phyloP scores from a whole-genome alignment of 1,140 invertebrate genomes.

The Cotesia vestalis region DNA sequence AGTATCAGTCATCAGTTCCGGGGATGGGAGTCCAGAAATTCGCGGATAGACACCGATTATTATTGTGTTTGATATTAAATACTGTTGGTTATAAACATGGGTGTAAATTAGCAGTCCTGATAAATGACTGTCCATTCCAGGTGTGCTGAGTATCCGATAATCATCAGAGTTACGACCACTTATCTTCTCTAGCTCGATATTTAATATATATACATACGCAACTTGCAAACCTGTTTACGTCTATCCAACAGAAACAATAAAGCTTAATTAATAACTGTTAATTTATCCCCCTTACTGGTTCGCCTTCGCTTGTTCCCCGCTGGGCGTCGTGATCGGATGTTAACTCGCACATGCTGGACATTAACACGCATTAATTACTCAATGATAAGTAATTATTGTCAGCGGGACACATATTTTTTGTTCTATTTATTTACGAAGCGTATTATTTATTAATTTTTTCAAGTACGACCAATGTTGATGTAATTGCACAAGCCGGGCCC shows the following conservation, averaged over 20 bases:
- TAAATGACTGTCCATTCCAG: constrained; percentile 32
- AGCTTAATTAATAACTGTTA: constrained; percentile 61
- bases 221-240: constrained; percentile 54
- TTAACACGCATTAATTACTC: too few species aligned
- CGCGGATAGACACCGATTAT: not conserved
- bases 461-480: too few species aligned
- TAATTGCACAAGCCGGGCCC: too few species aligned
- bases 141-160: constrained; percentile 43
- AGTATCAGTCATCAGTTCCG: not conserved
- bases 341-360: too few species aligned
- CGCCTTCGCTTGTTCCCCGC: too few species aligned
- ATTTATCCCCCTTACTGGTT: constrained; percentile 41
- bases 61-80: not conserved
- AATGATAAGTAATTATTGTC: too few species aligned
- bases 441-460: too few species aligned
- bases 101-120: not conserved
- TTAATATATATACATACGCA: constrained; percentile 43
- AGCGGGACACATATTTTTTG: too few species aligned
- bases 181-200: too few species aligned
- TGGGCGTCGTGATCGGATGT: too few species aligned
- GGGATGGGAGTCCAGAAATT: not conserved
- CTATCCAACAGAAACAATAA: constrained; percentile 55
- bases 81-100: not conserved
- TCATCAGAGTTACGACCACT: constrained; percentile 33
- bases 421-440: too few species aligned